Base-by-base conservation (phyloP, 2,888 invertebrate genomes). In the Argyresthia goedartella region DNA sequence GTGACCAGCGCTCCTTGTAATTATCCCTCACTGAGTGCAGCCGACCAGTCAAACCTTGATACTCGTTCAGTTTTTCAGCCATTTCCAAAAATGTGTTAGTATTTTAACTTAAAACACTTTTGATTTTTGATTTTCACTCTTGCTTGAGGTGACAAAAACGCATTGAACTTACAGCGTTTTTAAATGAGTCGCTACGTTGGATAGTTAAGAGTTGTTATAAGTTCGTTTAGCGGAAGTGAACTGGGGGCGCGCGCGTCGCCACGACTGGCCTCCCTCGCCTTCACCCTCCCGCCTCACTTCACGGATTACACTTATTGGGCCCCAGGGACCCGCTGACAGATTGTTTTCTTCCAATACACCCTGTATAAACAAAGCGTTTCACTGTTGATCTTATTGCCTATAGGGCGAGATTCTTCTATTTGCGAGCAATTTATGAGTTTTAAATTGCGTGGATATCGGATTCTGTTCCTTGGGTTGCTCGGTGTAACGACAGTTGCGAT, bases 31-130 rank as follows among this genome's bases (percentile, higher is more conserved):
- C 81, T 15, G 88, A 88, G 66, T 95, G 95, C 34, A 92, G 69
- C 25, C 93, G 88, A 8, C 95, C 95, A 1, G 90, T 74, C 51
- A 91, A 77, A 0, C 95, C 95, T 69, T 94, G 92, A 70, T 95
- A 95, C 61, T 93, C 92, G 64, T 93, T 89, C 52, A 95, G 74
- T 72, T 95, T 95, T 59, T 95, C 94, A 66, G 91, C 91, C 91
- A 91, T 92, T 59, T 60, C 72, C 53, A 56, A 50, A 25, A 25
- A 52, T 44, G 48, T 9, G 10, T 42, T 1, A 6, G 1, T 42
- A 15, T 14, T 9, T 44, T 15, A 44, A 44, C 10, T 16, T 16
- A 15, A 4, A 8, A 14, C 4, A 8, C 44, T 44, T 1, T 15
- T 15, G 9, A 11, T 44, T 16, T 16, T 14, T 1, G 1, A 25